Evolutionary conservation across 2,888 invertebrate species (phyloP).

Genomic region (Ptychoptera contaminata): DNA sequence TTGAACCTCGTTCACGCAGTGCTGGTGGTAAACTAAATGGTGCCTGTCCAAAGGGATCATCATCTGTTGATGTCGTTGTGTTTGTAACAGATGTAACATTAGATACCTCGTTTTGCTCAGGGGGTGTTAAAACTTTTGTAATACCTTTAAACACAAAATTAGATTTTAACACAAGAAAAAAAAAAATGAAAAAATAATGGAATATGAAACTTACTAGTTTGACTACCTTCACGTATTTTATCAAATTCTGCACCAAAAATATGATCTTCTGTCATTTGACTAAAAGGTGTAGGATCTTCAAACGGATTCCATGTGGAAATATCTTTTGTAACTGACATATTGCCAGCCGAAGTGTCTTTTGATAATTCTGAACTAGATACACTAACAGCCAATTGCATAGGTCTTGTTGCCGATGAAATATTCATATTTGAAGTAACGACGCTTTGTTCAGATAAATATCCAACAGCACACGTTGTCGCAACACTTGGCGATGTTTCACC

Average conservation of each 20-base stretch:
- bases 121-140: slow-evolving; percentile 1
- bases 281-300: slow-evolving; percentile 51
- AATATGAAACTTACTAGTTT: slow-evolving; percentile 56
- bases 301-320: slow-evolving; percentile 72
- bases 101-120: not conserved
- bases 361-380: slow-evolving; percentile 25
- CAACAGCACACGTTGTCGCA: slow-evolving; percentile 3
- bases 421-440: not conserved
- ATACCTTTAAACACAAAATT: not conserved
- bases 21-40: slow-evolving; percentile 56
- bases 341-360: slow-evolving; percentile 9
- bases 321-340: slow-evolving; percentile 24
- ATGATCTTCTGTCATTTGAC: slow-evolving; percentile 61
- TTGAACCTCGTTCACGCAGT: slow-evolving; percentile 29
- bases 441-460: slow-evolving; percentile 10
- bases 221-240: slow-evolving; percentile 57
- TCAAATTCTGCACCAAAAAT: slow-evolving; percentile 74
- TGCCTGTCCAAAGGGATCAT: slow-evolving; percentile 68
- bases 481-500: slow-evolving; percentile 14
- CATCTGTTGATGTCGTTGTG: slow-evolving; percentile 30
- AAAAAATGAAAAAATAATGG: not conserved
- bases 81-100: slow-evolving; percentile 15
- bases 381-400: slow-evolving; percentile 13
- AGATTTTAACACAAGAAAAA: not conserved
- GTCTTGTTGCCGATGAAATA: not conserved